Percentiles rank a stretch among this genome's conserved stretches.
Evolutionary conservation across 2,888 invertebrate species (phyloP).

Genomic region (Cryptosula pallasiana): DNA sequence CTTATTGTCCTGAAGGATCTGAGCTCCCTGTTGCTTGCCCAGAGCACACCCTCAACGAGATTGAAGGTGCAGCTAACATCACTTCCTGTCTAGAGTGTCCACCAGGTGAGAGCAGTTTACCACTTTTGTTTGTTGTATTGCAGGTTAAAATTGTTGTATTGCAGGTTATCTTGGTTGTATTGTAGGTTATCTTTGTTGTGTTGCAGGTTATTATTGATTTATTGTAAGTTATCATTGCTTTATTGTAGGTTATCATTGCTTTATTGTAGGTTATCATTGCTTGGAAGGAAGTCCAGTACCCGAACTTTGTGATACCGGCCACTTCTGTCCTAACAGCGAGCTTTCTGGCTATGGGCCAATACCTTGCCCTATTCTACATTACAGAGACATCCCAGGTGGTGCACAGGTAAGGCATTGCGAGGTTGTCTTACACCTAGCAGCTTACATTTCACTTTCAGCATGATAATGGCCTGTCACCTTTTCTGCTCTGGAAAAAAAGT

Average conservation of each 20-base stretch:
- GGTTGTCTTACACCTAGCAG: too few species aligned
- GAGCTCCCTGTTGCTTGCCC: conserved; percentile 41
- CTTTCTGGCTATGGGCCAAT: conserved; percentile 36
- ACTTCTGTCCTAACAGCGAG: conserved; percentile 39
- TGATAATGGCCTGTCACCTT: too few species aligned
- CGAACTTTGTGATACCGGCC: conserved; percentile 39
- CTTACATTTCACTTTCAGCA: too few species aligned
- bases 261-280: conserved; percentile 37
- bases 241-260: too few species aligned
- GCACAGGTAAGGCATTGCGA: conserved; percentile 40
- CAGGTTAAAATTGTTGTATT: too few species aligned
- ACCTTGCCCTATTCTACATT: conserved; percentile 41
- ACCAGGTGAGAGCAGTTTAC: conserved; percentile 40
- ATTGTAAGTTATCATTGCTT: too few species aligned
- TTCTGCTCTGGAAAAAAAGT: too few species aligned
- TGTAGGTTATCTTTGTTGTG: too few species aligned
- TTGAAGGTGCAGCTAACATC: conserved; percentile 39
- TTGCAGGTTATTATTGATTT: too few species aligned
- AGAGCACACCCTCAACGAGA: conserved; percentile 40
- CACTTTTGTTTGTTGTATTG: too few species aligned
- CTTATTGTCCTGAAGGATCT: conserved; percentile 42
- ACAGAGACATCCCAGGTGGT: conserved; percentile 46
- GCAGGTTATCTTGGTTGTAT: too few species aligned
- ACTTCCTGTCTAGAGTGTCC: conserved; percentile 43
- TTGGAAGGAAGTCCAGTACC: conserved; percentile 33